Conservation (phyloP, 2,113 vertebrate species). For the Labrus mixtus region DNA sequence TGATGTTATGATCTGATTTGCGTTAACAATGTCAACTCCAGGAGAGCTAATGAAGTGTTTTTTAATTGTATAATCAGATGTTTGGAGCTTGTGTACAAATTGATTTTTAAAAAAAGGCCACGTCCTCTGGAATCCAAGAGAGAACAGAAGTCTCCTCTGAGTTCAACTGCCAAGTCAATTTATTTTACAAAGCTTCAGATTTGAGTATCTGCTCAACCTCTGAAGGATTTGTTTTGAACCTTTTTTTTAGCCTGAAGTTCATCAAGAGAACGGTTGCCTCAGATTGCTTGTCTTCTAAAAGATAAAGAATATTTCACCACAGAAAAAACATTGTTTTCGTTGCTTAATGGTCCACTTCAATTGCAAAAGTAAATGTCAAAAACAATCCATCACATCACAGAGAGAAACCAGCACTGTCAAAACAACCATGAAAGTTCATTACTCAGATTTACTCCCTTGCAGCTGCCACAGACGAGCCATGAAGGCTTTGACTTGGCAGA, state of each 20-base stretch:
- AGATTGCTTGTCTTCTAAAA: background rate
- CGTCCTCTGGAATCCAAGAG: slow-evolving; percentile 24
- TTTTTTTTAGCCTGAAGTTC: background rate
- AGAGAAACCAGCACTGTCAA: slow-evolving; percentile 36
- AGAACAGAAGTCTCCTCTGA: slow-evolving; percentile 5
- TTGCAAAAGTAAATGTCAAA: background rate
- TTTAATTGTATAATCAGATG: background rate
- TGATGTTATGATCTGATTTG: background rate
- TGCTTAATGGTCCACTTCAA: background rate
- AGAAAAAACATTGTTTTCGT: background rate
- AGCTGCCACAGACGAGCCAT: slow-evolving; percentile 49
- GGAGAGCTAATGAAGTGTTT: too few species aligned
- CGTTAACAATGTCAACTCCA: too few species aligned
- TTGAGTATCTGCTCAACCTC: slow-evolving; percentile 1
- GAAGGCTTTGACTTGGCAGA: slow-evolving; percentile 51
- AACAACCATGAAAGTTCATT: slow-evolving; percentile 51
- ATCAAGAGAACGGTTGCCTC: too few species aligned
- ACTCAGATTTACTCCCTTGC: slow-evolving; percentile 37
- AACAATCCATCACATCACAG: slow-evolving; percentile 4
- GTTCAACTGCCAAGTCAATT: slow-evolving; percentile 3
- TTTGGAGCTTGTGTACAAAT: slow-evolving; percentile 5
- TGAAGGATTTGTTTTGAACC: background rate
- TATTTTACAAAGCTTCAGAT: slow-evolving; percentile 9
- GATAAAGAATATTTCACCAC: background rate
- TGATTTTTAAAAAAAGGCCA: slow-evolving; percentile 18